These are phyloP conservation scores for Drosophila sproati DNA, from an alignment of 1,140 invertebrate species.

Conservation along the genomic window DNA sequence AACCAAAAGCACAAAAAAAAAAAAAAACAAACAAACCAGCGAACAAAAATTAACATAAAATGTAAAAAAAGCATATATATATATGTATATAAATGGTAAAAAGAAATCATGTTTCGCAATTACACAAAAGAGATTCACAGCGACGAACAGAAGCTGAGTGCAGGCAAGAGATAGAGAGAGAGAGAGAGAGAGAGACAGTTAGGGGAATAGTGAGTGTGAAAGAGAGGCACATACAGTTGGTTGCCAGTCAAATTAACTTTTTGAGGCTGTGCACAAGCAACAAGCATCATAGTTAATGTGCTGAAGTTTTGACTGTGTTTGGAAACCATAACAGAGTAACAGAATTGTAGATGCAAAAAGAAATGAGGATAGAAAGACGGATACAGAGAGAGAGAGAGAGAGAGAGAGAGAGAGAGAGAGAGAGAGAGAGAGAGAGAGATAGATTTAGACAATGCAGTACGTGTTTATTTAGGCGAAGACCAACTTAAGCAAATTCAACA, in stretches of 20 bases:
- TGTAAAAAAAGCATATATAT: slow-evolving; percentile 12
- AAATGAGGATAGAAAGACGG: background rate
- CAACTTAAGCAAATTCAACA: slow-evolving; percentile 15
- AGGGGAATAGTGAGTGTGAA: background rate
- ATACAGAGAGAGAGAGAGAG: slow-evolving; percentile 17
- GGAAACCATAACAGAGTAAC: slow-evolving; percentile 4
- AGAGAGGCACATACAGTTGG: background rate
- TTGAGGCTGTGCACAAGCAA: slow-evolving; percentile 5
- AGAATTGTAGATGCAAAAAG: background rate
- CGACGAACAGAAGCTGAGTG: background rate
- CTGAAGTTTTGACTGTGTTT: slow-evolving; percentile 15
- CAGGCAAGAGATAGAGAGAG: background rate
- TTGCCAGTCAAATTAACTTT: slow-evolving; percentile 19
- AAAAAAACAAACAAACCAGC: slow-evolving; percentile 28
- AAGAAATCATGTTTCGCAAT: slow-evolving; percentile 77
- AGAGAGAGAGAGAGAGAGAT: background rate
- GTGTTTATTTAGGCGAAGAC: slow-evolving; percentile 48
- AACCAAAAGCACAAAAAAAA: slow-evolving; percentile 26
- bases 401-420: background rate
- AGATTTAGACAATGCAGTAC: background rate
- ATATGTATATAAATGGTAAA: slow-evolving; percentile 7
- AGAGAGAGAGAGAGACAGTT: too few species aligned
- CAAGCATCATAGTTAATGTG: slow-evolving; percentile 12
- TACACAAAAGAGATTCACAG: slow-evolving; percentile 60
- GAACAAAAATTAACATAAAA: slow-evolving; percentile 68